Conservation (phyloP, 2,888 invertebrate genomes). For the Ctena decussata region DNA sequence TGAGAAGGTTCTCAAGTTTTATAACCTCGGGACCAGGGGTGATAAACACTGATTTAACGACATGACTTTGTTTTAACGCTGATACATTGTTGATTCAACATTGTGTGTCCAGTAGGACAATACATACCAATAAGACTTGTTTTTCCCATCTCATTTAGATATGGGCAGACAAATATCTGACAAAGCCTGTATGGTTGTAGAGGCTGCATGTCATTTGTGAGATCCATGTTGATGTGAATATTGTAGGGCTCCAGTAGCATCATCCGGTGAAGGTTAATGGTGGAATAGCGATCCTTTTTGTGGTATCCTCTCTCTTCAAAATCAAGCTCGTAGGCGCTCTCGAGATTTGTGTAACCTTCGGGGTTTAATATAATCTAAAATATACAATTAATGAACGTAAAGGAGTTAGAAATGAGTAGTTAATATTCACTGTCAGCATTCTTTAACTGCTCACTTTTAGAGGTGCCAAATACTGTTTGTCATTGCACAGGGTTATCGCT, state of each 20-base stretch:
- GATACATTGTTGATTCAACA: too few relatives aligned
- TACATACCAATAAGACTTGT: constrained; percentile 49
- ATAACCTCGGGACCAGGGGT: too few relatives aligned
- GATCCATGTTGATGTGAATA: constrained; percentile 46
- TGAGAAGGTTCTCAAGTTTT: too few relatives aligned
- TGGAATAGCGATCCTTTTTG: constrained; percentile 20
- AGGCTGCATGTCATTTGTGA: constrained; percentile 16
- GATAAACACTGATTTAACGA: too few relatives aligned
- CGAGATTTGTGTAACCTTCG: constrained; percentile 36
- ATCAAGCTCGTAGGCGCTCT: constrained; percentile 41
- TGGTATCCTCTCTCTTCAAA: constrained; percentile 41
- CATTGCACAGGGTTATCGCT: too few relatives aligned
- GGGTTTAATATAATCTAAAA: constrained; percentile 47
- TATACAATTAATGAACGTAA: too few relatives aligned
- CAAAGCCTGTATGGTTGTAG: constrained; percentile 40
- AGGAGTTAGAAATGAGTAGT: too few relatives aligned
- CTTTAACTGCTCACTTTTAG: too few relatives aligned
- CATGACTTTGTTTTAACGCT: background rate
- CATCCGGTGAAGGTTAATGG: constrained; percentile 42
- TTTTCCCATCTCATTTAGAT: background rate
- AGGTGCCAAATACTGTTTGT: too few relatives aligned
- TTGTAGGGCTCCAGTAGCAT: constrained; percentile 44
- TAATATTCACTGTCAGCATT: too few relatives aligned
- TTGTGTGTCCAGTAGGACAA: background rate
- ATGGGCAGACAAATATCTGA: constrained; percentile 8